Percentiles rank a stretch among this genome's conserved stretches.
These are phyloP conservation scores for Lasioglossum figueresi DNA, from an alignment of 2,888 invertebrate genomes.

Conservation along the genomic window DNA sequence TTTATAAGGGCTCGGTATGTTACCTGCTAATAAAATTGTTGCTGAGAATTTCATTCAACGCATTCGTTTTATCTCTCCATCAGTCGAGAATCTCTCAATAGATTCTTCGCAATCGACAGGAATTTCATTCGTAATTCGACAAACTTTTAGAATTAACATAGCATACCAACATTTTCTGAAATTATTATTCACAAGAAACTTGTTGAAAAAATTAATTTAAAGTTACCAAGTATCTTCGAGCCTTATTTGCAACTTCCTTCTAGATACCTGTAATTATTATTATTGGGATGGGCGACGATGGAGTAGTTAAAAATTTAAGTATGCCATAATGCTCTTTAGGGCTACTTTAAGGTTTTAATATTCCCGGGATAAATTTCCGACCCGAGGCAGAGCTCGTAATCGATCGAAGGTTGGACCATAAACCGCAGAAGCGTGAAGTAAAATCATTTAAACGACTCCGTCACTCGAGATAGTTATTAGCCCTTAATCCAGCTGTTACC, in stretches of 20 bases:
- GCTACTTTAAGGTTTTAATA: background rate
- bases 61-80: too few relatives aligned
- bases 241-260: background rate
- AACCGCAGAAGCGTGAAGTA: slow-evolving; percentile 56
- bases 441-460: slow-evolving; percentile 57
- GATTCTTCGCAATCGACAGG: too few relatives aligned
- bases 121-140: too few relatives aligned
- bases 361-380: background rate
- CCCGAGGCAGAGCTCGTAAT: background rate
- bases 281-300: background rate
- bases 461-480: slow-evolving; percentile 60
- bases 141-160: background rate
- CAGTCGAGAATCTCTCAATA: too few relatives aligned
- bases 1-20: background rate
- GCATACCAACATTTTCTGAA: background rate
- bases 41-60: too few relatives aligned
- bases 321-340: background rate
- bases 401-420: slow-evolving; percentile 41
- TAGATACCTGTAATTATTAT: background rate
- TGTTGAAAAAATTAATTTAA: background rate
- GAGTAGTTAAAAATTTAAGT: background rate
- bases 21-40: background rate
- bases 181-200: background rate
- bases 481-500: slow-evolving; percentile 66
- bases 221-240: background rate